Evolutionary conservation across 2,888 invertebrate genomes (phyloP).

Genomic region (Zeuzera pyrina): DNA sequence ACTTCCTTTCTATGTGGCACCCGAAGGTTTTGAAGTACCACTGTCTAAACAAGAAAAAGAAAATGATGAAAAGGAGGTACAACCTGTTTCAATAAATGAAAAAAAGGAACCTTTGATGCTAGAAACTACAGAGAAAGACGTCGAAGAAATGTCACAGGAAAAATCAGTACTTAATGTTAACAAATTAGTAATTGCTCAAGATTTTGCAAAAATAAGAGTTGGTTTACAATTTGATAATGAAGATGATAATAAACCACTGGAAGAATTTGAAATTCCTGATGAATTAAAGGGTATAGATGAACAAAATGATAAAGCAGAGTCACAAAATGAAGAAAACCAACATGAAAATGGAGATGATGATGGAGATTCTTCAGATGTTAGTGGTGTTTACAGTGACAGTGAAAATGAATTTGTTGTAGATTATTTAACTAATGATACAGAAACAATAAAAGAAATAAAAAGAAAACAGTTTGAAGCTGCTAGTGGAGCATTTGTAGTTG

Average conservation of each 20-base stretch:
- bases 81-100: constrained; percentile 18
- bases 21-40: constrained; percentile 85
- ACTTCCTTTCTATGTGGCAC: constrained; percentile 93
- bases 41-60: constrained; percentile 54
- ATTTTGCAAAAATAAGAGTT: constrained; percentile 86
- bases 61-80: constrained; percentile 19
- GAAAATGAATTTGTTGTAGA: constrained; percentile 72
- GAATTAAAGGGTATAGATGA: constrained; percentile 61
- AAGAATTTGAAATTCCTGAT: constrained; percentile 56
- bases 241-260: constrained; percentile 76
- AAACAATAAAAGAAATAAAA: constrained; percentile 61
- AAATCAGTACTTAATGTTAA: constrained; percentile 47
- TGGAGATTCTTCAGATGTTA: constrained; percentile 76
- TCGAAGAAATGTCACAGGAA: constrained; percentile 28
- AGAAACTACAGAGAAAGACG: constrained; percentile 20
- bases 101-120: constrained; percentile 36
- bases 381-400: constrained; percentile 79
- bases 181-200: constrained; percentile 78
- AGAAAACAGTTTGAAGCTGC: constrained; percentile 62
- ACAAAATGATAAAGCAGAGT: constrained; percentile 35
- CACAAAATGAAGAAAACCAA: constrained; percentile 29
- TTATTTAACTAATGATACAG: constrained; percentile 54
- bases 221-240: constrained; percentile 77
- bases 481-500: constrained; percentile 68
- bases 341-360: constrained; percentile 47